A percentile compares a stretch with the other conserved stretches of the same genome.
Evolutionary conservation across 1,140 invertebrate genomes (phyloP).

Genomic region (Zophobas morio): DNA sequence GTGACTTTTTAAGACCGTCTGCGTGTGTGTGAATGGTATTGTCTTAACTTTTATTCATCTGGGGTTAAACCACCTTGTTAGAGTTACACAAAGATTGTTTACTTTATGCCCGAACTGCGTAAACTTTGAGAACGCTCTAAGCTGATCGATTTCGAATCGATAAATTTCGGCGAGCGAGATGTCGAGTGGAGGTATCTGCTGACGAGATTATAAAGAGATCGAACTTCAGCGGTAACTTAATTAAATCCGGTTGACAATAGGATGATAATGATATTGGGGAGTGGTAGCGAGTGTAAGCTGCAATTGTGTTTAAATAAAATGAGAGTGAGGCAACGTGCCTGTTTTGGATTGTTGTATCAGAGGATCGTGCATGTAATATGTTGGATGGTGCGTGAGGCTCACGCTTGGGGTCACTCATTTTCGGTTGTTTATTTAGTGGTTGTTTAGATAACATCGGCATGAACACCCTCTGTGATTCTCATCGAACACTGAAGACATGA

Average conservation of each 20-base stretch:
- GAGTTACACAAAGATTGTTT: too few relatives aligned
- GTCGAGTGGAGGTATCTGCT: slow-evolving; percentile 15
- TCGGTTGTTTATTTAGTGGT: slow-evolving; percentile 48
- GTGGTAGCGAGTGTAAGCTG: slow-evolving; percentile 15
- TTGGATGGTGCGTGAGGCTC: slow-evolving; percentile 43
- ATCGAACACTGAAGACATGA: slow-evolving; percentile 45
- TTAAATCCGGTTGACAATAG: slow-evolving; percentile 33
- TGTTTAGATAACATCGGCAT: slow-evolving; percentile 47
- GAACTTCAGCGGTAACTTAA: slow-evolving; percentile 29
- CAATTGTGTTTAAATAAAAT: slow-evolving; percentile 42
- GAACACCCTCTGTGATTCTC: slow-evolving; percentile 46
- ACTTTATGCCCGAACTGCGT: too few relatives aligned
- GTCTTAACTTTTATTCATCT: too few relatives aligned
- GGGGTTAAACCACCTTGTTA: too few relatives aligned
- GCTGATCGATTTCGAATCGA: background rate
- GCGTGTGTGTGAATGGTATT: too few relatives aligned
- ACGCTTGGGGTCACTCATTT: slow-evolving; percentile 46
- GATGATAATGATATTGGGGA: slow-evolving; percentile 38
- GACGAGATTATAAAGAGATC: slow-evolving; percentile 42
- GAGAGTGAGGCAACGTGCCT: slow-evolving; percentile 20
- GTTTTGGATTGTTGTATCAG: slow-evolving; percentile 41
- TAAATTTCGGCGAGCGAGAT: background rate
- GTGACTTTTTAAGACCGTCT: too few relatives aligned
- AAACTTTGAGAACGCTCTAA: background rate
- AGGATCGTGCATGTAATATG: slow-evolving; percentile 48